Evolutionary conservation across 2,797 vertebrate genomes (phyloP).

Genomic region (Eptatretus atami): DNA sequence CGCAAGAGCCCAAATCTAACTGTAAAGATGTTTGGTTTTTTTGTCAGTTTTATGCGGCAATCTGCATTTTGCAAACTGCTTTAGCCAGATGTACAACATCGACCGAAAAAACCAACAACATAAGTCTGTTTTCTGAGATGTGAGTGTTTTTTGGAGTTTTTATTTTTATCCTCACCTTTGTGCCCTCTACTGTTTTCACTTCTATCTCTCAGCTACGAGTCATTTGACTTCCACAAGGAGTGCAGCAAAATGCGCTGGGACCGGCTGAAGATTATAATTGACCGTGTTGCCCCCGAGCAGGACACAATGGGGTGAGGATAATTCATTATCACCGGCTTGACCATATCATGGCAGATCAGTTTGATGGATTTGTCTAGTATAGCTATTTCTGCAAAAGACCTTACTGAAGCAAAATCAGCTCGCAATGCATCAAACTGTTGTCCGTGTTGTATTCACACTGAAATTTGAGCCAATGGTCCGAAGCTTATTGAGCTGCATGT

Average conservation of each 20-base stretch:
- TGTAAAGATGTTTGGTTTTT: no score
- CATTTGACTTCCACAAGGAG: slow-evolving; percentile 88
- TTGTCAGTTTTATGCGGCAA: no score
- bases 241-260: slow-evolving; percentile 84
- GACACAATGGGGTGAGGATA: slow-evolving; percentile 41
- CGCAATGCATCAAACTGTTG: not conserved
- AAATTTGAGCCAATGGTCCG: not conserved
- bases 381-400: no score
- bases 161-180: no score
- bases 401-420: not conserved
- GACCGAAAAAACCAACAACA: no score
- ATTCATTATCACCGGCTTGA: slow-evolving; percentile 1
- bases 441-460: slow-evolving; percentile 1
- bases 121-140: no score
- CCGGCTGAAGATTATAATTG: slow-evolving; percentile 46
- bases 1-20: no score
- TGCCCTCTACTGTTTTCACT: not conserved
- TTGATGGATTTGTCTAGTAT: no score
- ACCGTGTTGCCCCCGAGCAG: slow-evolving; percentile 40
- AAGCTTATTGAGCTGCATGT: no score
- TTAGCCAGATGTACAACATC: no score
- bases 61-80: no score
- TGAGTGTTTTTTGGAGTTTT: no score
- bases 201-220: slow-evolving; percentile 27
- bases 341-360: not conserved